Conservation (phyloP, 2,113 vertebrate genomes). For the Anseranas semipalmata region DNA sequence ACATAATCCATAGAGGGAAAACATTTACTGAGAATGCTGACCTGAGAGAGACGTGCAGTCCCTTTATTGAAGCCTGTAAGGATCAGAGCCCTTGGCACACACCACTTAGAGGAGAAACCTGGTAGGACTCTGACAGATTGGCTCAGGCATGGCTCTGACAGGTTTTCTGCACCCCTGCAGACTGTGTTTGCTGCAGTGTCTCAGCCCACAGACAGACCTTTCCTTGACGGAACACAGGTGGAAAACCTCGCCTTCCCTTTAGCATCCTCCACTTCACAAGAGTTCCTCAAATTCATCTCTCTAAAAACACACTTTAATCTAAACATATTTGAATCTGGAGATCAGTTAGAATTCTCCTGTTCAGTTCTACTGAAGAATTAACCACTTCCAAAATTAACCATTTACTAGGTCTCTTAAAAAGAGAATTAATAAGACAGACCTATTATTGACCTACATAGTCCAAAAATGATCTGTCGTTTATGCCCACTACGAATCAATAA, state of each 20-base stretch:
- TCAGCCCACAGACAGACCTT: background rate
- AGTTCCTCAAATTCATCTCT: background rate
- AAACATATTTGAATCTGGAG: background rate
- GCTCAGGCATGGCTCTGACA: background rate
- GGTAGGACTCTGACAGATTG: background rate
- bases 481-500: background rate
- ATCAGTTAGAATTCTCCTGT: background rate
- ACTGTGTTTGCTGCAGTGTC: rapidly evolving
- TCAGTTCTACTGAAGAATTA: background rate
- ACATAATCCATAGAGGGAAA: background rate
- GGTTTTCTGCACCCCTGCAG: background rate
- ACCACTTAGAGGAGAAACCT: background rate
- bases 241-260: background rate
- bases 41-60: background rate
- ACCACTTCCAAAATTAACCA: background rate
- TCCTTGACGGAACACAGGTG: background rate
- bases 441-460: background rate
- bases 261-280: background rate
- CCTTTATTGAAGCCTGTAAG: background rate
- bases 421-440: background rate
- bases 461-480: background rate
- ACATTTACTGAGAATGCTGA: background rate
- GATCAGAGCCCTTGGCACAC: background rate
- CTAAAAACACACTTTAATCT: background rate
- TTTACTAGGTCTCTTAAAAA: background rate